Percentiles rank a stretch among this genome's conserved stretches.
These are phyloP conservation scores for Trichomalopsis sarcophagae DNA, from an alignment of 1,140 invertebrate species.

Conservation along the genomic window DNA sequence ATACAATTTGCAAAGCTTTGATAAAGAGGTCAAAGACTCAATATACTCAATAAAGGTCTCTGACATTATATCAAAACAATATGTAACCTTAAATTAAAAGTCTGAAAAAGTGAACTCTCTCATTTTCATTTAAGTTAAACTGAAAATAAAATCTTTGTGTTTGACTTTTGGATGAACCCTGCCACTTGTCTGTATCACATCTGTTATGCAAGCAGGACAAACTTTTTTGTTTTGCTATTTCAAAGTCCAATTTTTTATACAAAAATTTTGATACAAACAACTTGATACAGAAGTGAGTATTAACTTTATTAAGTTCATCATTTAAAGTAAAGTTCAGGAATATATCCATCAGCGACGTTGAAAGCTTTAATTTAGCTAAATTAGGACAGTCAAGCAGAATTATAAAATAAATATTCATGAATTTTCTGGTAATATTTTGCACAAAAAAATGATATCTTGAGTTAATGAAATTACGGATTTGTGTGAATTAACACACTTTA, in stretches of 20 bases:
- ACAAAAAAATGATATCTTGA: too few relatives aligned
- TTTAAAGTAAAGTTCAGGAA: neutral
- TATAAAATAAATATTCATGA: too few relatives aligned
- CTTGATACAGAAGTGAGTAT: neutral
- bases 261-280: neutral
- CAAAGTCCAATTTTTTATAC: neutral
- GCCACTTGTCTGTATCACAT: neutral
- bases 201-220: neutral
- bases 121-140: neutral
- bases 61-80: neutral
- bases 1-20: constrained; percentile 24
- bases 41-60: neutral
- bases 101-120: neutral
- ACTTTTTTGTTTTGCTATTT: neutral
- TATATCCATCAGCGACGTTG: too few relatives aligned
- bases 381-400: too few relatives aligned
- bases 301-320: neutral
- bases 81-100: neutral
- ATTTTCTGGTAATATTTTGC: too few relatives aligned
- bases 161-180: neutral
- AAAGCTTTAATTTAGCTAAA: too few relatives aligned
- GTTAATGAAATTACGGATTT: too few relatives aligned
- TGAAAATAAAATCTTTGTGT: neutral
- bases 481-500: too few relatives aligned
- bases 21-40: constrained; percentile 33